Evolutionary conservation across 2,888 invertebrate species (phyloP).

Genomic region (Nasonovia ribisnigri): DNA sequence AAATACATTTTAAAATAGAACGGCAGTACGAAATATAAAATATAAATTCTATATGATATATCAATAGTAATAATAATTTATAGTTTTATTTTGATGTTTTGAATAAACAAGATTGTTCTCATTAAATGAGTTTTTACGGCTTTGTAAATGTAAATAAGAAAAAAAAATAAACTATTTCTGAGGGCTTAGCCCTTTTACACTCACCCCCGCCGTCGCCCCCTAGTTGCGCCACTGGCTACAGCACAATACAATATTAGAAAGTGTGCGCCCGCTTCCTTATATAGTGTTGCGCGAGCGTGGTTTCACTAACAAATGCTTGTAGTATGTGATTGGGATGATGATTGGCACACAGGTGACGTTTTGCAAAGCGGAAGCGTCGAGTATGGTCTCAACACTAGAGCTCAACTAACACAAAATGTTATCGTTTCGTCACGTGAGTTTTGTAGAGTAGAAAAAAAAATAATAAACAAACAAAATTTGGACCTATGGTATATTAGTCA

Average conservation of each 20-base stretch:
- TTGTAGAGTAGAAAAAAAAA: constrained; percentile 35
- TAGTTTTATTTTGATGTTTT: neutral
- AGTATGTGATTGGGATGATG: constrained; percentile 63
- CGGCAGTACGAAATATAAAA: neutral
- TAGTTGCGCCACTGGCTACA: constrained; percentile 11
- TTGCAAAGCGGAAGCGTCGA: constrained; percentile 64
- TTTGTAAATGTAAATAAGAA: neutral
- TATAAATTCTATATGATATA: neutral
- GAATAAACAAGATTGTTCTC: neutral
- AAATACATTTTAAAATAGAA: neutral
- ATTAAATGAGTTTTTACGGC: neutral
- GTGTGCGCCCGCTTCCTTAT: constrained; percentile 42
- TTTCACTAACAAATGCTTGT: constrained; percentile 60
- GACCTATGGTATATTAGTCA: constrained; percentile 42
- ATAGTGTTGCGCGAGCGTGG: constrained; percentile 48
- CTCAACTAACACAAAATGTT: constrained; percentile 57
- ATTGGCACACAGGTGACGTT: constrained; percentile 65
- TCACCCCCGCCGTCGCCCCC: neutral
- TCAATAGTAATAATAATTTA: neutral
- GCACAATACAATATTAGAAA: constrained; percentile 40
- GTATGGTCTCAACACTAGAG: constrained; percentile 63
- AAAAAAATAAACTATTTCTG: neutral
- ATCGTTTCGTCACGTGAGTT: constrained; percentile 63
- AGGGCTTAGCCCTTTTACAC: neutral
- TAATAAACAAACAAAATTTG: constrained; percentile 44